Base-by-base conservation (phyloP, 2,113 vertebrate genomes). In the Leptocoma aspasia region DNA sequence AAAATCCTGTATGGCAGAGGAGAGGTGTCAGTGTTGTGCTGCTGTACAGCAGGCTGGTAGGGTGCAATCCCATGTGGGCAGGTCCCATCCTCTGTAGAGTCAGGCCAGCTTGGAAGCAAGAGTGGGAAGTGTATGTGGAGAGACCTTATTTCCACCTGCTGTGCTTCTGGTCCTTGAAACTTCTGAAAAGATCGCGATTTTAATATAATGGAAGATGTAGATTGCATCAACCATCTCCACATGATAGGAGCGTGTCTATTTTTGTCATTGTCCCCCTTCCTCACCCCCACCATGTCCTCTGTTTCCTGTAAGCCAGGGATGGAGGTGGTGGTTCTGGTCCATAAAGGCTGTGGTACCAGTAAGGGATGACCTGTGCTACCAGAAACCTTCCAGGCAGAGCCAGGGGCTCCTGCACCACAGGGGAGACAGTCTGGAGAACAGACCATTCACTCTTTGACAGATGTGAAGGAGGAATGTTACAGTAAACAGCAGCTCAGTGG, bases 201-300 rank as follows among this genome's bases (percentile, higher is more conserved):
- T 79, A 59, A 3, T 45, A 20, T n/a, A 11, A 18, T 50, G 42
- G 72, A 63, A 49, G 4, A 27, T 30, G 54, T 45, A 35, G 30
- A 13, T 59, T 1, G 1, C 8, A 12, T 59, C 28, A 54, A 0
- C 52, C 31, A 49, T 47, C 30, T 60, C 39, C 26, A 31, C 7
- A 1, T 6, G 28, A 30, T 19, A 26, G 41, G 30, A 87, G 18
- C 5, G 0, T 16, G 14, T 39, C 57, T 30, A 2, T 63, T 64
- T 63, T 64, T 79, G 65, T n/a, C 7, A 6, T 11, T 54, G 24
- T 47, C 10, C 3, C 70, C 4, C 2, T 23, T 3, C 5, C n/a
- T 2, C 0, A 0, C 11, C 20, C 9, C 35, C 17, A 8, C 21
- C 15, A 2, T 16, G 23, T 60, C 37, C 37, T 81, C 19, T n/a